Evolutionary conservation across 2,797 vertebrate genomes (phyloP).

Genomic region (Champsocephalus gunnari): DNA sequence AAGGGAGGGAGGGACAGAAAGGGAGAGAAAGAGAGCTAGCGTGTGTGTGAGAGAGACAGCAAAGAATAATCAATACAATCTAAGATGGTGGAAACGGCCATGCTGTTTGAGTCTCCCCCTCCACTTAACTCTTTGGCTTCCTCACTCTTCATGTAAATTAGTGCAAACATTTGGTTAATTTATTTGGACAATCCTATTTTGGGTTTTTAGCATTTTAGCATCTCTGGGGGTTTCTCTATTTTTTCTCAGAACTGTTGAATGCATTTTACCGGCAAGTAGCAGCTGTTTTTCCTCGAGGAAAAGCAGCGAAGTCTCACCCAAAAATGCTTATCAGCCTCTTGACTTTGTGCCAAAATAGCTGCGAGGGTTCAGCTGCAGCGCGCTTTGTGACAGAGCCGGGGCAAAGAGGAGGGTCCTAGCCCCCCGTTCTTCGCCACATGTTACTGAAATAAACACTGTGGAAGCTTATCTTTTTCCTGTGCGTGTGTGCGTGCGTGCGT

Average conservation of each 20-base stretch:
- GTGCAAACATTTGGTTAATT: slow-evolving; percentile 9
- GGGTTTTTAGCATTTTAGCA: slow-evolving; percentile 1
- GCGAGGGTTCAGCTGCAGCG: slow-evolving; percentile 80
- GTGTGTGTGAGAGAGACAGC: slow-evolving; percentile 50
- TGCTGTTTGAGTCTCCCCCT: slow-evolving; percentile 40
- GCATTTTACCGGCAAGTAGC: slow-evolving; percentile 69
- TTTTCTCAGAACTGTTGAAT: slow-evolving; percentile 54
- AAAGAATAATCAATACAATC: slow-evolving; percentile 77
- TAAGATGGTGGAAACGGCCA: slow-evolving; percentile 78
- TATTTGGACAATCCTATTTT: slow-evolving; percentile 10
- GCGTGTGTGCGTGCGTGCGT: slow-evolving; percentile 1
- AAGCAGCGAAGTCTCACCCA: slow-evolving; percentile 85
- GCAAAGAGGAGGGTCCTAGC: slow-evolving; percentile 52
- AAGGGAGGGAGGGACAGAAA: slow-evolving; percentile 63
- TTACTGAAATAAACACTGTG: slow-evolving; percentile 68
- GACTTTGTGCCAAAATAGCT: slow-evolving; percentile 87
- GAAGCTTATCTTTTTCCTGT: slow-evolving; percentile 44
- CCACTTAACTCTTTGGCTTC: slow-evolving; percentile 16
- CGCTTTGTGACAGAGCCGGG: slow-evolving; percentile 59
- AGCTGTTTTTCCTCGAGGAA: slow-evolving; percentile 87
- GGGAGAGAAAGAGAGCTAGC: slow-evolving; percentile 56
- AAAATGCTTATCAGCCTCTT: slow-evolving; percentile 87
- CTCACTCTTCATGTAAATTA: slow-evolving; percentile 23
- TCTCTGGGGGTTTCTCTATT: slow-evolving; percentile 13
- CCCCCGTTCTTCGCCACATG: slow-evolving; percentile 53